These are phyloP conservation scores for Netelia melanura DNA, from an alignment of 2,888 invertebrate genomes.

Conservation along the genomic window DNA sequence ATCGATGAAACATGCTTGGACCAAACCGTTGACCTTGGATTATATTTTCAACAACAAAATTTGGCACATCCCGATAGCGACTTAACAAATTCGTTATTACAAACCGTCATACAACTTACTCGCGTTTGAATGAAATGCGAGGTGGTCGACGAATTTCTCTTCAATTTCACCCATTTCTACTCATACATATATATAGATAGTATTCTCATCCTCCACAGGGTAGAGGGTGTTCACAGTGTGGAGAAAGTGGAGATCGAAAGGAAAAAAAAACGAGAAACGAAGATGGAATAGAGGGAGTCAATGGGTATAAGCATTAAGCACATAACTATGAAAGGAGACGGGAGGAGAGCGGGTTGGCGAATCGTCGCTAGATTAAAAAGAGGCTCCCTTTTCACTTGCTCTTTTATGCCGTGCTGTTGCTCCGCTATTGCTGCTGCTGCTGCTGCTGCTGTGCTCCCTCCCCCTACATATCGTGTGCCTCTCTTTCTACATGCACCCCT, in stretches of 20 bases:
- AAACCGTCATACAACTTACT: no score
- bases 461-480: slow-evolving; percentile 59
- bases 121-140: no score
- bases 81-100: no score
- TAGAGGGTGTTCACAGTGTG: slow-evolving; percentile 50
- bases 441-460: slow-evolving; percentile 5
- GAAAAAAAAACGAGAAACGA: slow-evolving; percentile 64
- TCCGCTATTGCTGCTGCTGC: slow-evolving; percentile 52
- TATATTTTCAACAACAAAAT: no score
- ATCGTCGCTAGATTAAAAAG: slow-evolving; percentile 85
- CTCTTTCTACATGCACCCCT: background rate
- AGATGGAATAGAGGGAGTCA: slow-evolving; percentile 74
- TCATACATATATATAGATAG: background rate
- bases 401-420: slow-evolving; percentile 80
- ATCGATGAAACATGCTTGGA: no score
- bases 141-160: background rate
- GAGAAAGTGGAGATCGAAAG: slow-evolving; percentile 67
- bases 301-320: slow-evolving; percentile 81
- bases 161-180: background rate
- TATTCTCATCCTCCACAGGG: background rate
- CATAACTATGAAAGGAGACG: slow-evolving; percentile 83
- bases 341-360: slow-evolving; percentile 77
- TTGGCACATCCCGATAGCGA: no score
- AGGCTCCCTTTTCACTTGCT: slow-evolving; percentile 83
- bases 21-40: no score